Evolutionary conservation across 2,888 invertebrate genomes (phyloP).

Genomic region (Scrobipalpa costella): DNA sequence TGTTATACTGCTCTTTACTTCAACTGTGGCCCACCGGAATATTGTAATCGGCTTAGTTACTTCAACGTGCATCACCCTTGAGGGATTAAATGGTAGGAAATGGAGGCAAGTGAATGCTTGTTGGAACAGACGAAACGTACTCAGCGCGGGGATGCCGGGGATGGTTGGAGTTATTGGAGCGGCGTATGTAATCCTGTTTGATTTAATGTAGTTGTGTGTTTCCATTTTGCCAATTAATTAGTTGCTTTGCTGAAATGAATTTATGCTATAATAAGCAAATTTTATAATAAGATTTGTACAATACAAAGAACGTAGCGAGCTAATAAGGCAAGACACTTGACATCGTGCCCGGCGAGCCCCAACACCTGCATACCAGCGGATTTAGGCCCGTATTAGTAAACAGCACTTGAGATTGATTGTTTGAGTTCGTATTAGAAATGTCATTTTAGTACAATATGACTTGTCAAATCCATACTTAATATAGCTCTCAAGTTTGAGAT

Average conservation of each 20-base stretch:
- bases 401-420: no score
- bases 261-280: not conserved
- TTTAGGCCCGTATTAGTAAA: no score
- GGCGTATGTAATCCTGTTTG: conserved; percentile 15
- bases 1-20: conserved; percentile 30
- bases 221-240: conserved; percentile 4
- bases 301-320: no score
- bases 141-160: not conserved
- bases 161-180: not conserved
- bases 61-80: conserved; percentile 45
- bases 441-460: no score
- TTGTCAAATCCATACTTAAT: no score
- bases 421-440: no score
- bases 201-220: not conserved
- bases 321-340: no score
- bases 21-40: conserved; percentile 49
- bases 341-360: no score
- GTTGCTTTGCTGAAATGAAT: not conserved
- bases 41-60: conserved; percentile 66
- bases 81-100: conserved; percentile 21
- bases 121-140: conserved; percentile 1
- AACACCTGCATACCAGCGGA: no score
- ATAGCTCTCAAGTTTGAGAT: no score
- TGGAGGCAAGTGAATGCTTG: conserved; percentile 12
- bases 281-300: no score